These are phyloP conservation scores for Ferrisia virgata DNA, from an alignment of 2,888 invertebrate genomes.

Conservation along the genomic window DNA sequence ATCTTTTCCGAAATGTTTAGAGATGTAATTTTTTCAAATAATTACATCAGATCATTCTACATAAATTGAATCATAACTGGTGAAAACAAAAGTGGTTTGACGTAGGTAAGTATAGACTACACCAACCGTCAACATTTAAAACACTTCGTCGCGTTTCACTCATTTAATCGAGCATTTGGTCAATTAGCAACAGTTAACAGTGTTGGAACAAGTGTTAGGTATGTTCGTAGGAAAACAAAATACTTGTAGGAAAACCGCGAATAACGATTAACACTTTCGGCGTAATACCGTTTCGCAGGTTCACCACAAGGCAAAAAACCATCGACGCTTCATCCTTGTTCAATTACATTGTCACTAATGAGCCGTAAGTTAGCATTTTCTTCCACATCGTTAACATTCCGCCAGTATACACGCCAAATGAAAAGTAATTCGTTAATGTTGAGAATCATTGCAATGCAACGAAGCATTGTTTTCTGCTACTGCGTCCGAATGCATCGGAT, in stretches of 20 bases:
- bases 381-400: conserved; percentile 19
- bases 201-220: background rate
- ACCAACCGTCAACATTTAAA: background rate
- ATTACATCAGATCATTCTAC: no score
- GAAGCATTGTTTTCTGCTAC: conserved; percentile 35
- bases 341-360: conserved; percentile 25
- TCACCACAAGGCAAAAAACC: background rate
- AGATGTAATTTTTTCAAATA: no score
- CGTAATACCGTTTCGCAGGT: background rate
- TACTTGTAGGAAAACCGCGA: background rate
- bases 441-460: conserved; percentile 39
- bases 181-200: background rate
- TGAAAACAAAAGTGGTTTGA: no score
- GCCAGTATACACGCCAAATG: background rate
- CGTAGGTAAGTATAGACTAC: no score
- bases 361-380: conserved; percentile 16
- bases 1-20: no score
- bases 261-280: background rate
- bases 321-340: background rate
- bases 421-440: conserved; percentile 38
- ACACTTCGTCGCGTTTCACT: background rate
- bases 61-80: no score
- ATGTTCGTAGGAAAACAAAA: background rate
- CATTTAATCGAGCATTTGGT: background rate
- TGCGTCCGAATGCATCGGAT: conserved; percentile 38